phyloP scores from a whole-genome alignment of 2,888 invertebrate species.

The Xanthorhoe designata region DNA sequence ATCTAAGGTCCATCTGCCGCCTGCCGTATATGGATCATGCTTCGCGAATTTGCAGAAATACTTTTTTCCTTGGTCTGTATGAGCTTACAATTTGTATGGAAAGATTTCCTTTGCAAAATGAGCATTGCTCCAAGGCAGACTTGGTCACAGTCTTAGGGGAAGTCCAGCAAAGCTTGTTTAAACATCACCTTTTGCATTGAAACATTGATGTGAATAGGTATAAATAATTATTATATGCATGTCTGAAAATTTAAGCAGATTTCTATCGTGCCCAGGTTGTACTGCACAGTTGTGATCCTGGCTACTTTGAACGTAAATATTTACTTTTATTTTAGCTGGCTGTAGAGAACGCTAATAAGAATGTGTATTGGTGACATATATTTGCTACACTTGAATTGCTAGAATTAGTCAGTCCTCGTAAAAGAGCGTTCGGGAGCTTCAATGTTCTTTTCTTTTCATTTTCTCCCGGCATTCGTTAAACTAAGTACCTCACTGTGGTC shows the following conservation, averaged over 20 bases:
- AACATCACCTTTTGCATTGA: too few species aligned
- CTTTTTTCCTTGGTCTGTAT: background rate
- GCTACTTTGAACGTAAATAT: background rate
- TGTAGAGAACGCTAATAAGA: too few species aligned
- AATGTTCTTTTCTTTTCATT: background rate
- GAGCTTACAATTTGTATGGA: constrained; percentile 1
- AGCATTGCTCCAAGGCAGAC: background rate
- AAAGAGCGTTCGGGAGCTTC: background rate
- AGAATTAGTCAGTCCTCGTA: background rate
- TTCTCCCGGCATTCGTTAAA: background rate
- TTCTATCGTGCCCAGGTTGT: too few species aligned
- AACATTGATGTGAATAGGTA: too few species aligned
- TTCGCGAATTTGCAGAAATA: constrained; percentile 21
- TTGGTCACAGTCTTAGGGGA: background rate
- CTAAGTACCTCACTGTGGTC: background rate
- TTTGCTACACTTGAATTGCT: background rate
- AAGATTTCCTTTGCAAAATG: background rate
- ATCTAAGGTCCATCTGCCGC: constrained; percentile 52
- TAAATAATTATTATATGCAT: too few species aligned
- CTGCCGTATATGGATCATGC: constrained; percentile 49
- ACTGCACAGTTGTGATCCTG: background rate
- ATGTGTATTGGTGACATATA: too few species aligned
- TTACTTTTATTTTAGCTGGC: background rate
- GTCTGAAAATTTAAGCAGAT: background rate
- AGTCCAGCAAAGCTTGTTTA: too few species aligned